Base-by-base conservation (phyloP, 2,113 vertebrate species). In the Megaceryle torquata region DNA sequence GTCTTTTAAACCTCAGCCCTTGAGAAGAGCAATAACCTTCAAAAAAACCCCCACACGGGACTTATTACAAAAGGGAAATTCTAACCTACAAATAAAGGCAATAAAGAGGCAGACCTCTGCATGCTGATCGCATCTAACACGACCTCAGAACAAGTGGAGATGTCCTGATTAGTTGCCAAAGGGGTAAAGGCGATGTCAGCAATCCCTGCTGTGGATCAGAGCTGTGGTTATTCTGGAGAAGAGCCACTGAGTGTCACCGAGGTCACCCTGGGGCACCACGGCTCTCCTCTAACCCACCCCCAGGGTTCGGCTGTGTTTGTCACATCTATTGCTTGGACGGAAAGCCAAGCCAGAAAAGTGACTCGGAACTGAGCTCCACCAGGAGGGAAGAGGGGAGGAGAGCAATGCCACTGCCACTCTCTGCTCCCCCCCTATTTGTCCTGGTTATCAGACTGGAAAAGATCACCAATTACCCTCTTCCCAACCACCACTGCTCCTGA, bases 371-470 rank as follows among this genome's bases (percentile, higher is more conserved):
- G 50, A 6, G 16, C 63, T 88, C 67, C 57, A 29, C n/a, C 46
- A 41, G 79, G 65, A 78, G 83, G 63, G 63, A 37, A 76, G 51
- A 2, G 1, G 61, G 63, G 67, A 95, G 88, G 68, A 80, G 76
- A 84, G 82, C 48, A 43, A 25, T 15, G 67, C 77, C 86, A 65
- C 15, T 61, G 68, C 65, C 89, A 4, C 24, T 72, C 29, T 18
- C 60, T 50, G 59, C 80, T 74, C 75, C 71, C 33, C 65, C 28
- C 8, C 67, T 67, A 56, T 93, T 91, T 86, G 91, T 91, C 69
- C 48, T 71, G 92, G 89, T 91, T 86, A 95, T 89, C 95, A 92
- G 96, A 94, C 93, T 96, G 96, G 94, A 96, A 97, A 96, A 97
- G 95, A 96, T 95, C 94, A 93, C 85, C 82, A 93, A 50, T 93